Percentiles rank a stretch among this genome's conserved stretches.
Conservation (phyloP, 1,140 invertebrate genomes). For the Dinoponera quadriceps region DNA sequence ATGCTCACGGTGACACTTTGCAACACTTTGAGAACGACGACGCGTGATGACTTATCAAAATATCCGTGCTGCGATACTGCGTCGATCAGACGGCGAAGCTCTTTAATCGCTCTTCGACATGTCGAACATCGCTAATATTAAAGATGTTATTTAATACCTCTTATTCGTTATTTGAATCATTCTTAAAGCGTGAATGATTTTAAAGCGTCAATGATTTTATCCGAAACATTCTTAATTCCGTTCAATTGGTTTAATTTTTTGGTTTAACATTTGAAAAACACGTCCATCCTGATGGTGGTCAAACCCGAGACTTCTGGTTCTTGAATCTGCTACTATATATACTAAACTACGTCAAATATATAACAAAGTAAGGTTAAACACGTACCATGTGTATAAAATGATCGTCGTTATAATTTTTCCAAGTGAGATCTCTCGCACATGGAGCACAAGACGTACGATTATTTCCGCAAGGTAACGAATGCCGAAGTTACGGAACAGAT, state of each 20-base stretch:
- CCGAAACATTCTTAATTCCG: too few relatives aligned
- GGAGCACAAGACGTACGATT: neutral
- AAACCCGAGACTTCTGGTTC: too few relatives aligned
- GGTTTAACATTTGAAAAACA: too few relatives aligned
- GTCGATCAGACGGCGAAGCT: neutral
- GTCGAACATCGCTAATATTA: neutral
- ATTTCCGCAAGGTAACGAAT: neutral
- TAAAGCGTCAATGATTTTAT: too few relatives aligned
- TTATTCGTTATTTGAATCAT: too few relatives aligned
- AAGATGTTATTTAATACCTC: too few relatives aligned
- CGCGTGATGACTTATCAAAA: slow-evolving; percentile 30
- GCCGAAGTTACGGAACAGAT: neutral
- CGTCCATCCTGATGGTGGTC: too few relatives aligned
- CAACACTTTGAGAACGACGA: neutral
- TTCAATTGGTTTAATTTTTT: too few relatives aligned
- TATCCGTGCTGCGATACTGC: neutral
- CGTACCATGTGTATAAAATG: neutral
- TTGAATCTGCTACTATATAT: neutral
- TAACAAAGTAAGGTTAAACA: too few relatives aligned
- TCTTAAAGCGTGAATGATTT: too few relatives aligned
- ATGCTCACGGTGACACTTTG: slow-evolving; percentile 6
- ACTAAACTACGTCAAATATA: too few relatives aligned
- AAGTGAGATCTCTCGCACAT: neutral
- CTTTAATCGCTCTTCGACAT: too few relatives aligned
- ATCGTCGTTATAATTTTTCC: neutral